Percentiles rank a stretch among this genome's conserved stretches.
Evolutionary conservation across 2,113 vertebrate species (phyloP).

Genomic region (Lophochroa leadbeateri): DNA sequence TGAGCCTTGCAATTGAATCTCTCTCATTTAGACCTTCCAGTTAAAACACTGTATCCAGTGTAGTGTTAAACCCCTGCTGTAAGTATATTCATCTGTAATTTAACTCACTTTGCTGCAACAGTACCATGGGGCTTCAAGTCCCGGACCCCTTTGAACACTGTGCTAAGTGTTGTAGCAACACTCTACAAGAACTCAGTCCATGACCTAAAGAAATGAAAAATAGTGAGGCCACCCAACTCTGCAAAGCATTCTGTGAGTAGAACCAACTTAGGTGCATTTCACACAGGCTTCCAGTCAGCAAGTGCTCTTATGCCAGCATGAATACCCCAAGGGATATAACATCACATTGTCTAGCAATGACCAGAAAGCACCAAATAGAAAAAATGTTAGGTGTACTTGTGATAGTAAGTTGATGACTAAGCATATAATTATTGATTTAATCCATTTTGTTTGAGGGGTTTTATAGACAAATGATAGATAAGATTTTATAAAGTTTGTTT

Average conservation of each 20-base stretch:
- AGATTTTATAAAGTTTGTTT: neutral
- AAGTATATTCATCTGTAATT: neutral
- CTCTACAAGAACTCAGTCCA: neutral
- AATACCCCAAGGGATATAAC: neutral
- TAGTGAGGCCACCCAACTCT: neutral
- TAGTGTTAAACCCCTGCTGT: neutral
- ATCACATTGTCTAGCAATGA: neutral
- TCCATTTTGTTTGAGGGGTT: neutral
- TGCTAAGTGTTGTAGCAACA: neutral
- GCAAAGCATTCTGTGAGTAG: neutral
- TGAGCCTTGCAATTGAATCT: neutral
- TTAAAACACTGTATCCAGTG: neutral
- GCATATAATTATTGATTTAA: neutral
- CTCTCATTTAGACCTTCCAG: neutral
- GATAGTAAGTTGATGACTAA: neutral
- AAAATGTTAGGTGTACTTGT: neutral
- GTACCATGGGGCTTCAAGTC: neutral
- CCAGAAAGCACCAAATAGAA: neutral
- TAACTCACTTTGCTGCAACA: neutral
- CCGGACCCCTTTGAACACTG: rapidly evolving
- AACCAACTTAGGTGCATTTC: neutral
- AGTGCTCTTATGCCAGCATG: rapidly evolving
- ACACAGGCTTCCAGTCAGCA: neutral
- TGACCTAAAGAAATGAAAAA: neutral
- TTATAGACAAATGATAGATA: neutral